Evolutionary conservation across 1,140 invertebrate species (phyloP).

Genomic region (Subanguina moxae): DNA sequence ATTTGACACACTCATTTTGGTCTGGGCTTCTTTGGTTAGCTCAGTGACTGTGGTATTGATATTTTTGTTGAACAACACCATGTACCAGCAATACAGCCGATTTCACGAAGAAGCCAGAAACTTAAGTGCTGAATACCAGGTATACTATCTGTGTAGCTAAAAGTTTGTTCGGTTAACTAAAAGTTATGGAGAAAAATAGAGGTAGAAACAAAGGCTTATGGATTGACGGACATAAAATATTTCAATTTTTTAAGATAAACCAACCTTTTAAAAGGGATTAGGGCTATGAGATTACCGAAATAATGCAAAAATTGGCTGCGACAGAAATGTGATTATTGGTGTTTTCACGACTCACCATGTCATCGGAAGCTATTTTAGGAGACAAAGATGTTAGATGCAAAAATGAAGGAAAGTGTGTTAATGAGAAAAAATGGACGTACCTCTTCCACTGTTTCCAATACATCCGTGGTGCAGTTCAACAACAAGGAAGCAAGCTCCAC

Average conservation of each 20-base stretch:
- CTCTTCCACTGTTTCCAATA: background rate
- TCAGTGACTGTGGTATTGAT: constrained; percentile 1
- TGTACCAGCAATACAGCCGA: background rate
- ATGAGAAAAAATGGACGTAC: background rate
- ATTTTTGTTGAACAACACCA: background rate
- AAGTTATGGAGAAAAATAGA: too few species aligned
- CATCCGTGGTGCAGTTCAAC: background rate
- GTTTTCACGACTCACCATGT: too few species aligned
- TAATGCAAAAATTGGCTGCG: too few species aligned
- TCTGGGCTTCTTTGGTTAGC: background rate
- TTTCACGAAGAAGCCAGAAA: background rate
- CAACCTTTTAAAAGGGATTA: too few species aligned
- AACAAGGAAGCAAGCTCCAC: too few species aligned
- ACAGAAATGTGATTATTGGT: too few species aligned
- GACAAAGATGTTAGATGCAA: background rate
- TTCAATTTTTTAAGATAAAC: too few species aligned
- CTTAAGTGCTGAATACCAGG: background rate
- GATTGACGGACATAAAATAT: too few species aligned
- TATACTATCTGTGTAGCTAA: background rate
- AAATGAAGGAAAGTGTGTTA: background rate
- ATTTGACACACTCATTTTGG: background rate
- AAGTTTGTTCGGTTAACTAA: background rate
- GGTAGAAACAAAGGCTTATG: too few species aligned
- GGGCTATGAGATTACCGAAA: too few species aligned
- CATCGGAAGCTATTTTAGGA: too few species aligned